phyloP scores from a whole-genome alignment of 2,113 vertebrate species.

The Orycteropus afer region DNA sequence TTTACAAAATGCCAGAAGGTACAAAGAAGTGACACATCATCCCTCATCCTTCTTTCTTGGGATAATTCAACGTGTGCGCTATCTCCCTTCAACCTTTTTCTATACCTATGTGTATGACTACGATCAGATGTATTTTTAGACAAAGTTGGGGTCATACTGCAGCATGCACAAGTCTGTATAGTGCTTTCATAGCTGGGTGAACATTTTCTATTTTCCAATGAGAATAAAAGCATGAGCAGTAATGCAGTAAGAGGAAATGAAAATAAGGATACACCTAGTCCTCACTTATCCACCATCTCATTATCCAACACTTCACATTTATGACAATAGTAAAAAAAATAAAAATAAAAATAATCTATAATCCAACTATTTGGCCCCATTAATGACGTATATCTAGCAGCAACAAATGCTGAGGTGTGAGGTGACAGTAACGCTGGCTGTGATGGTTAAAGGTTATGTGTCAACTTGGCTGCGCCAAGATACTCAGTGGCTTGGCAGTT shows the following conservation, averaged over 20 bases:
- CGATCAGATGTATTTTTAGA: not conserved
- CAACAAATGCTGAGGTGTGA: not conserved
- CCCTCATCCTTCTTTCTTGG: not conserved
- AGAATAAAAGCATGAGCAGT: not conserved
- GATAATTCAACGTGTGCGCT: not conserved
- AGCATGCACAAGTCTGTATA: not conserved
- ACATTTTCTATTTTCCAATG: conserved; percentile 24
- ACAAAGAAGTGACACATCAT: not conserved
- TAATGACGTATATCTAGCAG: not conserved
- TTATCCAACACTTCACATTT: not conserved
- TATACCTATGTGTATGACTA: not conserved
- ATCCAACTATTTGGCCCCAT: not conserved
- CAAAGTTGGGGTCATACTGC: not conserved
- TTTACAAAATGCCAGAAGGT: conserved; percentile 27
- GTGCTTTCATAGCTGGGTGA: not conserved
- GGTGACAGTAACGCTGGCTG: not conserved
- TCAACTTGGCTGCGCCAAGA: not conserved
- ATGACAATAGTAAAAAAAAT: no score
- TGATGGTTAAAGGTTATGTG: not conserved
- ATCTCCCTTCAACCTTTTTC: conserved; percentile 13
- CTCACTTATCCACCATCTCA: not conserved
- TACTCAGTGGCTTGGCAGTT: not conserved
- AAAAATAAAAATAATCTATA: not conserved
- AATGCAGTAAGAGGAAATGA: not conserved
- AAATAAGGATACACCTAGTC: not conserved